Evolutionary conservation across 2,113 vertebrate genomes (phyloP), one percentile per base, ranked within the genome.

Genomic region (Sphaerodactylus townsendi): DNA sequence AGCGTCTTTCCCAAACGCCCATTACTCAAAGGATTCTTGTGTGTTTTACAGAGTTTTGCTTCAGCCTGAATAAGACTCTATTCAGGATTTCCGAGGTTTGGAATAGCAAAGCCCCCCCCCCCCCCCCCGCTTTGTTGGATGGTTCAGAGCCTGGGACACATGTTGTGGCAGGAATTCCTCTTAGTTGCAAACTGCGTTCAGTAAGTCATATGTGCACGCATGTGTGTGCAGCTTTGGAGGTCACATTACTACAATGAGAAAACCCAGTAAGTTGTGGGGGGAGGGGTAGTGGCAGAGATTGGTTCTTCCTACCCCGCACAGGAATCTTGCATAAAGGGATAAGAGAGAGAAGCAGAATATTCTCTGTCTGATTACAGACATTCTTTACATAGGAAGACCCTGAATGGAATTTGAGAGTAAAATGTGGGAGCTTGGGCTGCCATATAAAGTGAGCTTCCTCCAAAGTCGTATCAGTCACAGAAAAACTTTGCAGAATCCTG

Each of bases 21-120:
- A 95, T 96, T 96, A 96, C 96, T 97, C 96, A 97, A 96, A 96
- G 96, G 95, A 95, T 95, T 96, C 96, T 96, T 97, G 96, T 97
- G 92, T 96, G 95, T 95, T 96, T 96, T 95, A 96, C 95, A 95
- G 95, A 93, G 86, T 95, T 96, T 95, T 96, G 95, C 95, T 94
- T 95, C 94, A 94, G 95, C 92, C 93, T 97, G 96, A 97, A 97
- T 96, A 94, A 95, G 95, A 95, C 94, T 96, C 95, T 96, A 93
- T 97, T 96, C 94, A 94, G 94, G 93, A 80, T 94, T 96, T 96
- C 95, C 87, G 5, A 93, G 89, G 92, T 92, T 91, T 92, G 91
- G 93, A 93, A 87, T 93, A 84, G 83, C 90, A 88, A 92, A 92
- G 93, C 94, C 94, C 94, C 94, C 92, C 93, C 88, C 90, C 85